Percentiles rank a stretch among this genome's conserved stretches.
Evolutionary conservation across 2,888 invertebrate genomes (phyloP).

Genomic region (Drosophila anceps): DNA sequence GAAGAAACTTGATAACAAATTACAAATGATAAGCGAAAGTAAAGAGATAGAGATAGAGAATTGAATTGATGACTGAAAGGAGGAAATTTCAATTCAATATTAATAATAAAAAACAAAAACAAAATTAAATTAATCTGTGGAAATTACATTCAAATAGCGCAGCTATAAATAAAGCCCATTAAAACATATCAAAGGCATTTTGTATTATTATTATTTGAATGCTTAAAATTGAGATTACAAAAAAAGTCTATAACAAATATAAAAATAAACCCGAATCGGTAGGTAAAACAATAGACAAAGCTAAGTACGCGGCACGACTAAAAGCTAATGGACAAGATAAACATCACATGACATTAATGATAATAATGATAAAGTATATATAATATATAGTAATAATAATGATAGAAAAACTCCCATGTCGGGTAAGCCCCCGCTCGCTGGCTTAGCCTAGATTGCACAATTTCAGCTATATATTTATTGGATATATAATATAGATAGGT

Average conservation of each 20-base stretch:
- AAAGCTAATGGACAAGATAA: constrained; percentile 76
- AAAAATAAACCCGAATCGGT: constrained; percentile 23
- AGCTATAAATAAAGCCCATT: background rate
- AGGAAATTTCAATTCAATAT: background rate
- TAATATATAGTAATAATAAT: constrained; percentile 1
- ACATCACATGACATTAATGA: constrained; percentile 58
- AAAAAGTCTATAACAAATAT: constrained; percentile 13
- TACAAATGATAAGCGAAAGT: background rate
- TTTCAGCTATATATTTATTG: background rate
- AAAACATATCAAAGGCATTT: constrained; percentile 21
- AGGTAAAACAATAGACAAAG: constrained; percentile 57
- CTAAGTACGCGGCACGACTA: constrained; percentile 75
- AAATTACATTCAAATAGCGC: background rate
- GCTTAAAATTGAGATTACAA: constrained; percentile 19
- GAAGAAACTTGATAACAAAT: background rate
- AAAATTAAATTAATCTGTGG: background rate
- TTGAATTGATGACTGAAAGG: background rate
- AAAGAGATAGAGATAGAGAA: background rate
- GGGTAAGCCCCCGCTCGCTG: constrained; percentile 17
- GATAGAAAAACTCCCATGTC: constrained; percentile 9
- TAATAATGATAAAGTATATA: background rate
- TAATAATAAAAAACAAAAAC: background rate
- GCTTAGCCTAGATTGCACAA: constrained; percentile 21
- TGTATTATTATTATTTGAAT: constrained; percentile 37
- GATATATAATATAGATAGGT: background rate